These are phyloP conservation scores for Cryptophagus acutangulus DNA, from an alignment of 2,888 invertebrate species.

Conservation along the genomic window DNA sequence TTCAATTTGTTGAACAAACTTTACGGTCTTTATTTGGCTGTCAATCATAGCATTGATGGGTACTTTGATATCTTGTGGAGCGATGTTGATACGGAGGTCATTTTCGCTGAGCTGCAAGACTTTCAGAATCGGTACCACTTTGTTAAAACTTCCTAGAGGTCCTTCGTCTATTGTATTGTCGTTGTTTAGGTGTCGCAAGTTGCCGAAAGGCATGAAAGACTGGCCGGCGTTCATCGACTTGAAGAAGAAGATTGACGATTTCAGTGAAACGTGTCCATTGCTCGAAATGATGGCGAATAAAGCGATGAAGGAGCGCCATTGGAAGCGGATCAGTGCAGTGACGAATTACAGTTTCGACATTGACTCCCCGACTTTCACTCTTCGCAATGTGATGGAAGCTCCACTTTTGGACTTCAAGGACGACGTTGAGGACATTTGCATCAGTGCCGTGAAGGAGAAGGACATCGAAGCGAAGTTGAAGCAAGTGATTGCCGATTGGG, in stretches of 20 bases:
- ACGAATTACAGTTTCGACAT: conserved; percentile 68
- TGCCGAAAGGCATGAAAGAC: conserved; percentile 79
- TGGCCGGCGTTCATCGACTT: conserved; percentile 85
- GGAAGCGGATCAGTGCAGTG: conserved; percentile 53
- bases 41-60: conserved; percentile 79
- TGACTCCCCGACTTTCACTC: conserved; percentile 71
- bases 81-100: conserved; percentile 77
- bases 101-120: conserved; percentile 72
- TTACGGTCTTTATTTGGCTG: conserved; percentile 73
- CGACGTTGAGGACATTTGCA: conserved; percentile 88
- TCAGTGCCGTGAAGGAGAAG: conserved; percentile 83
- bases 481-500: conserved; percentile 77
- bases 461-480: conserved; percentile 87
- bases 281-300: conserved; percentile 83
- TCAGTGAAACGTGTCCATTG: conserved; percentile 81
- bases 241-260: conserved; percentile 85
- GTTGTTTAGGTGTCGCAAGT: conserved; percentile 63
- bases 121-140: conserved; percentile 69
- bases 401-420: conserved; percentile 77
- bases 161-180: neutral
- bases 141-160: no score
- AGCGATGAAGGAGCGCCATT: conserved; percentile 56
- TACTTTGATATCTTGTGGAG: conserved; percentile 82
- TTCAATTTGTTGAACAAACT: conserved; percentile 79
- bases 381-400: conserved; percentile 80